phyloP scores from a whole-genome alignment of 2,888 invertebrate species.

The Diarsia rubi region DNA sequence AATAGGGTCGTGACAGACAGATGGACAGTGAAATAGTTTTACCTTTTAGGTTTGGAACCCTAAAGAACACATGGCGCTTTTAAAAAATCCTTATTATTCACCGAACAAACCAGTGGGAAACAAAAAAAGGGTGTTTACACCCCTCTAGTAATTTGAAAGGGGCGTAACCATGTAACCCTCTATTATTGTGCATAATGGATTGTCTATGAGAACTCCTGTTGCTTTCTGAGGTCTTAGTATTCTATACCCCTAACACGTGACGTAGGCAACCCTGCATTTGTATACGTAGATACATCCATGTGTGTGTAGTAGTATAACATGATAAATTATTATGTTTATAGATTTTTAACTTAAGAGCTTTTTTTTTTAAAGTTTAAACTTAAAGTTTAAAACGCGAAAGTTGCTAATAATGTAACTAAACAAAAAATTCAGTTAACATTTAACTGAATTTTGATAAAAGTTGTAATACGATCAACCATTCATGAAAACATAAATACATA shows the following conservation, averaged over 20 bases:
- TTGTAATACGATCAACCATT: too few species aligned
- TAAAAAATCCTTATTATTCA: neutral
- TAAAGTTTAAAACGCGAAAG: neutral
- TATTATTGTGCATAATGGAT: neutral
- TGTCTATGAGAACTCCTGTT: neutral
- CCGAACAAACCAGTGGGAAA: neutral
- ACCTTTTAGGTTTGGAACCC: neutral
- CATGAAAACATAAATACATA: too few species aligned
- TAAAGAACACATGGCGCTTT: neutral
- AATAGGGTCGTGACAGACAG: neutral
- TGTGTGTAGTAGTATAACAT: neutral
- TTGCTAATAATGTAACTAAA: too few species aligned
- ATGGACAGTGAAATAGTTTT: too few species aligned
- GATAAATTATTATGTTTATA: neutral
- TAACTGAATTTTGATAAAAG: too few species aligned
- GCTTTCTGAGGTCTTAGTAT: conserved; percentile 19
- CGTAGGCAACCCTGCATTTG: neutral
- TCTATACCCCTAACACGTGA: conserved; percentile 3
- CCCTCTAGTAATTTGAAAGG: neutral
- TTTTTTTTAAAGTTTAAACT: neutral
- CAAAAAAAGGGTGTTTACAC: neutral
- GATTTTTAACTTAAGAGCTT: neutral
- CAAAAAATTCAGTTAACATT: too few species aligned
- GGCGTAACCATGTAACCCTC: too few species aligned
- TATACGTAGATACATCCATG: neutral